Base-by-base conservation (phyloP, 1,140 invertebrate species). In the Goniozus legneri region DNA sequence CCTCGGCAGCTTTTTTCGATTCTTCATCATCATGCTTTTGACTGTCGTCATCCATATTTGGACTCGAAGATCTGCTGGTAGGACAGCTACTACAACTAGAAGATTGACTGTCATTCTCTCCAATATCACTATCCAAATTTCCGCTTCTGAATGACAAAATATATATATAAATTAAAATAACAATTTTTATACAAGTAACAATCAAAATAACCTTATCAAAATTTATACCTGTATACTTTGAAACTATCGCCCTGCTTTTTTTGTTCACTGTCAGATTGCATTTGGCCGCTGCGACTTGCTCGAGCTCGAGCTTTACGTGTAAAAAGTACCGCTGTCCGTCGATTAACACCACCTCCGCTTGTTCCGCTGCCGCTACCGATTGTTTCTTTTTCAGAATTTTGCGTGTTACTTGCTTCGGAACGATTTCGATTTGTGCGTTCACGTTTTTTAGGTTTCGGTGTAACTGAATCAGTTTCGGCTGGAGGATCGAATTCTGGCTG, bases 281-380 rank as follows among this genome's bases (percentile, higher is more conserved):
- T 35, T 10, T 65, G 65, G 27, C 62, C 63, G 1, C 71, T 63
- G 24, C 79, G 44, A 71, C 77, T 75, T 64, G 81, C 71, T n/a
- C 76, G 69, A 2, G 78, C 73, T 41, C 66, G 75, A 0, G 82
- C 82, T 69, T 92, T 92, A 31, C 88, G 81, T 2, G 87, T 89
- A 54, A 92, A 87, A 3, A 92, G 65, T 27, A 92, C 88, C n/a
- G 88, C 85, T 14, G 88, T 92, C 61, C 89, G 76, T 35, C 89
- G 77, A 71, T 92, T 92, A 0, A 92, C 88, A 24, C 87, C 77
- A 33, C 68, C 73, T 15, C 44, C 55, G 0, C 55, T 56, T n/a
- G n/a, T n/a, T n/a, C n/a, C n/a, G n/a, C n/a, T n/a, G n/a, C n/a
- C n/a, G n/a, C n/a, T n/a, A n/a, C n/a, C n/a, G n/a, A n/a, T n/a